Evolutionary conservation across 2,888 invertebrate species (phyloP).

Genomic region (Coleophora flavipennella): DNA sequence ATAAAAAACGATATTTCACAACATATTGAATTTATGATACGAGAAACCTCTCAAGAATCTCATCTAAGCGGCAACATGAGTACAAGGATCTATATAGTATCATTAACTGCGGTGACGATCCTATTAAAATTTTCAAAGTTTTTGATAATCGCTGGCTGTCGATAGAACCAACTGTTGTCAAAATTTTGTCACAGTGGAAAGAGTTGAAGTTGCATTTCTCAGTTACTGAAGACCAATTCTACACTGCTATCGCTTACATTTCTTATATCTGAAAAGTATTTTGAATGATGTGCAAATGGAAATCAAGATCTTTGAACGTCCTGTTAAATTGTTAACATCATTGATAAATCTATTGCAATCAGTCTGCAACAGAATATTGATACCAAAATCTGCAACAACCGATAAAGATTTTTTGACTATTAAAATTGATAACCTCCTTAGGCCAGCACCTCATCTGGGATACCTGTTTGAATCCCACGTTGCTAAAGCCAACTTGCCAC

Average conservation of each 20-base stretch:
- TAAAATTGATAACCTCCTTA: neutral
- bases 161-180: slow-evolving; percentile 21
- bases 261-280: slow-evolving; percentile 9
- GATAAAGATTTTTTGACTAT: neutral
- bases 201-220: slow-evolving; percentile 16
- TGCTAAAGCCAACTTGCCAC: neutral
- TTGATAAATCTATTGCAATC: neutral
- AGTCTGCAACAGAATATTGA: neutral
- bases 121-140: slow-evolving; percentile 22
- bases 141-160: slow-evolving; percentile 22
- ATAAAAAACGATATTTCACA: slow-evolving; percentile 19
- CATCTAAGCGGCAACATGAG: slow-evolving; percentile 12
- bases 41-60: slow-evolving; percentile 21
- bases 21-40: slow-evolving; percentile 19
- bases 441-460: neutral
- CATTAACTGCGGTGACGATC: slow-evolving; percentile 24
- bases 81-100: slow-evolving; percentile 20
- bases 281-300: slow-evolving; percentile 10
- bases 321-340: slow-evolving; percentile 8
- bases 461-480: neutral
- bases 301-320: slow-evolving; percentile 12
- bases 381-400: neutral
- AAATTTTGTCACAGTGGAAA: slow-evolving; percentile 20
- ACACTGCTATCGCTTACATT: slow-evolving; percentile 18
- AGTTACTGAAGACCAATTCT: slow-evolving; percentile 15